These are phyloP conservation scores for Manis crassicaudata DNA, from an alignment of 2,797 vertebrate genomes.

Conservation along the genomic window DNA sequence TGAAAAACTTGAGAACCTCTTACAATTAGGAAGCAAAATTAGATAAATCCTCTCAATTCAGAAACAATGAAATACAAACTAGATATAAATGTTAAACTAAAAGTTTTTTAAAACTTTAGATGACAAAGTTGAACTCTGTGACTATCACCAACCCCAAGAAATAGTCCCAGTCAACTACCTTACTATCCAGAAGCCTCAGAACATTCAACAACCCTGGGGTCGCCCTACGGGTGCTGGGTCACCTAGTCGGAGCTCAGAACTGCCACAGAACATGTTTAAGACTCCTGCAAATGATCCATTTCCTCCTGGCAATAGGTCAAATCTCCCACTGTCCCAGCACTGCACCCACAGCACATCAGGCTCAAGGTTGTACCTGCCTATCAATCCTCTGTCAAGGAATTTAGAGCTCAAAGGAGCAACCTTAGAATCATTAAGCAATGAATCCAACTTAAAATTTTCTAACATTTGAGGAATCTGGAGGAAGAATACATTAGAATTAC, in stretches of 20 bases:
- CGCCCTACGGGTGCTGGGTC: neutral
- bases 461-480: neutral
- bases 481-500: neutral
- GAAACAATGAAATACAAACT: conserved; percentile 8
- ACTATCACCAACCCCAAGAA: neutral
- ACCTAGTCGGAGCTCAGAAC: neutral
- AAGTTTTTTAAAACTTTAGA: neutral
- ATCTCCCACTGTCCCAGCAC: neutral
- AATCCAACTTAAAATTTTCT: neutral
- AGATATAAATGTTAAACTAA: neutral
- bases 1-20: neutral
- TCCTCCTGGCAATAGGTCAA: neutral
- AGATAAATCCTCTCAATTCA: neutral
- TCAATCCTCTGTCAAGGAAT: neutral
- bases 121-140: neutral
- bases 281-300: neutral
- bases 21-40: neutral
- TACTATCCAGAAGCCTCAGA: neutral
- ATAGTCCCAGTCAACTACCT: neutral
- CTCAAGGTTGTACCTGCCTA: neutral
- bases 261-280: neutral
- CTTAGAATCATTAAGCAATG: neutral
- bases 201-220: neutral
- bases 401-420: neutral
- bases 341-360: neutral